Evolutionary conservation across 2,113 vertebrate species (phyloP).

Genomic region (Larimichthys polyactis): DNA sequence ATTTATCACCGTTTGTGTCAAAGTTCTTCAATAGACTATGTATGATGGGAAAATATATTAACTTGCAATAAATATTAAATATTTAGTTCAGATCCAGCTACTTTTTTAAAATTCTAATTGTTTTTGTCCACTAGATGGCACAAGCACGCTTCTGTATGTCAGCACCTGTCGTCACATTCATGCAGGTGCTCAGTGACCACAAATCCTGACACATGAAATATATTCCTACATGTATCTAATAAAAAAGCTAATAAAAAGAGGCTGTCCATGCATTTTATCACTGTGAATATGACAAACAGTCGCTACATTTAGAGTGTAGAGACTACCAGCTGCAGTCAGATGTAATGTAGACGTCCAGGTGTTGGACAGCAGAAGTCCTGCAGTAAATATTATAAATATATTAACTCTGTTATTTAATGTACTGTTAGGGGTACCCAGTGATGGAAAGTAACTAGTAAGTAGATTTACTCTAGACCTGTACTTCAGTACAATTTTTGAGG

Average conservation of each 20-base stretch:
- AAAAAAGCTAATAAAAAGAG: conserved; percentile 32
- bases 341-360: neutral
- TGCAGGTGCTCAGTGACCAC: neutral
- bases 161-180: neutral
- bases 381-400: conserved; percentile 1
- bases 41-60: neutral
- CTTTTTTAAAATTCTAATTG: neutral
- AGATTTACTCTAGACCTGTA: neutral
- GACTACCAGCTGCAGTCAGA: neutral
- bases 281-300: conserved; percentile 1
- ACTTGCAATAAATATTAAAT: neutral
- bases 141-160: conserved; percentile 33
- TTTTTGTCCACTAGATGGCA: conserved; percentile 77
- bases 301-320: neutral
- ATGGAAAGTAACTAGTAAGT: neutral
- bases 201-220: neutral
- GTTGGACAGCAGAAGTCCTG: neutral
- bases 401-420: neutral
- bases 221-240: conserved; percentile 21
- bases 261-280: conserved; percentile 39
- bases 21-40: neutral
- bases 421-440: too few relatives aligned
- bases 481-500: too few relatives aligned
- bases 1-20: neutral
- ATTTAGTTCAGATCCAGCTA: neutral